Percentiles rank a stretch among this genome's conserved stretches.
phyloP scores from a whole-genome alignment of 2,888 invertebrate species.

The Leptinotarsa tumamoca region DNA sequence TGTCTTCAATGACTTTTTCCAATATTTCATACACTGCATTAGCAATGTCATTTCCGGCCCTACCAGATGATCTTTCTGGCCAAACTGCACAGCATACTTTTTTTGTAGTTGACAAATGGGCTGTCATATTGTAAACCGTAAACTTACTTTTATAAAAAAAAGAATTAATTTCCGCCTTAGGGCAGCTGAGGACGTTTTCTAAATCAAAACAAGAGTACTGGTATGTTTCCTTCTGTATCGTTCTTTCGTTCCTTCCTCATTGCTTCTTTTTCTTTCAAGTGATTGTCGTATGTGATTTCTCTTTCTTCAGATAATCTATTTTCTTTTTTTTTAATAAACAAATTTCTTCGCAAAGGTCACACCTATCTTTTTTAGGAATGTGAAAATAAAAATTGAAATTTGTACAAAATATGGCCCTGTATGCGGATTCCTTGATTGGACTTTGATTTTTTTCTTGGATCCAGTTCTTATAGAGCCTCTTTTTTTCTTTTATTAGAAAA shows the following conservation, averaged over 20 bases:
- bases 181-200: slow-evolving; percentile 47
- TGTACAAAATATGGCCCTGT: slow-evolving; percentile 18
- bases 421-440: background rate
- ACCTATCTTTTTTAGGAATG: slow-evolving; percentile 21
- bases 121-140: slow-evolving; percentile 50
- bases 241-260: slow-evolving; percentile 19
- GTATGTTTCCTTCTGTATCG: slow-evolving; percentile 19
- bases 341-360: slow-evolving; percentile 23
- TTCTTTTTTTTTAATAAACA: slow-evolving; percentile 7
- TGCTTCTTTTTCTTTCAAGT: slow-evolving; percentile 28
- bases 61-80: slow-evolving; percentile 41
- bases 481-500: too few species aligned
- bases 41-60: slow-evolving; percentile 47
- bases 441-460: background rate
- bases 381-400: slow-evolving; percentile 24
- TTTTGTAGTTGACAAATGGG: slow-evolving; percentile 31
- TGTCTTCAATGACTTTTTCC: slow-evolving; percentile 39
- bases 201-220: slow-evolving; percentile 32
- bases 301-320: slow-evolving; percentile 21
- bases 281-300: slow-evolving; percentile 10
- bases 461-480: background rate
- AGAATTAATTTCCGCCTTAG: slow-evolving; percentile 44
- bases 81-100: slow-evolving; percentile 37
- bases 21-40: slow-evolving; percentile 50
- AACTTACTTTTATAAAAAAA: slow-evolving; percentile 49